Evolutionary conservation across 2,113 vertebrate genomes (phyloP).

Genomic region (Amazona guildingii): DNA sequence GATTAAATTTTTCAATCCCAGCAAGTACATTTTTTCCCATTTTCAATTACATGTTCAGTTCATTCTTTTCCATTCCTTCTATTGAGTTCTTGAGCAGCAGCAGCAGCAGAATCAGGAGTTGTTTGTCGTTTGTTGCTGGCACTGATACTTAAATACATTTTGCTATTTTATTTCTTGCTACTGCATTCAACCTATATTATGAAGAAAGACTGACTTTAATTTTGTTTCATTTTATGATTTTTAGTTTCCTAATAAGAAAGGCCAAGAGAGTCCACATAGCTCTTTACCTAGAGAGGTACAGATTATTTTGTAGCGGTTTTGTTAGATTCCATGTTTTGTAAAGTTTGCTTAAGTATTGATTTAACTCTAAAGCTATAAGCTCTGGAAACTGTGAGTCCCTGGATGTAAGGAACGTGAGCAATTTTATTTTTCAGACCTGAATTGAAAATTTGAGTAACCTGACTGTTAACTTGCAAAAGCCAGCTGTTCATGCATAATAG

Average conservation of each 20-base stretch:
- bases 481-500: constrained; percentile 69
- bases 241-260: background rate
- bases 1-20: background rate
- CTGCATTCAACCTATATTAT: background rate
- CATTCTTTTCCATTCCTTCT: background rate
- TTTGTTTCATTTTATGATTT: background rate
- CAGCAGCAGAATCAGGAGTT: background rate
- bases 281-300: background rate
- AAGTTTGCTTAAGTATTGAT: background rate
- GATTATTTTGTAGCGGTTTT: background rate
- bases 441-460: constrained; percentile 49
- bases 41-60: background rate
- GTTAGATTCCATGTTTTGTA: background rate
- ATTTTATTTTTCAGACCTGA: constrained; percentile 24
- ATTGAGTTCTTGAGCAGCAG: background rate
- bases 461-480: constrained; percentile 49
- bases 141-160: background rate
- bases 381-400: background rate
- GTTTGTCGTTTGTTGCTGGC: background rate
- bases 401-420: background rate
- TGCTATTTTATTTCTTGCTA: background rate
- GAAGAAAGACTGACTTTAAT: background rate
- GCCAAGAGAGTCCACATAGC: background rate
- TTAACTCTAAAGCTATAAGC: background rate
- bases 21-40: background rate